Evolutionary conservation across 2,888 invertebrate genomes (phyloP), one percentile per base, ranked within the genome.

Genomic region (Beris chalybata): DNA sequence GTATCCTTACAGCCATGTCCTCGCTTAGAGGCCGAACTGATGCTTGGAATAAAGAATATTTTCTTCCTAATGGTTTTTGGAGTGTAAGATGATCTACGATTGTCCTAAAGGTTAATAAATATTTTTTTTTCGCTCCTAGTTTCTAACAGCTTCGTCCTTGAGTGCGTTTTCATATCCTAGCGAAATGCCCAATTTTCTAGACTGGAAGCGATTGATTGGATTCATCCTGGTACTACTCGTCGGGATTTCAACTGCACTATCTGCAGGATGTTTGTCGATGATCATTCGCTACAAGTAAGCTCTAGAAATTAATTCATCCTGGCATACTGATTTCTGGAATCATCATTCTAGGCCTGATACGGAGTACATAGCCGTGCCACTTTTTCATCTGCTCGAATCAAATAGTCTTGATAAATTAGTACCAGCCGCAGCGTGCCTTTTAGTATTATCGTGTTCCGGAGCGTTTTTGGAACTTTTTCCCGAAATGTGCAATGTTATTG

Each of bases 381-480:
- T 81, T 6, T 82, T 85, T 50, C 78, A 81, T 67, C 82, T 85
- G 56, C 81, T 85, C 63, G 84, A 85, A 72, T 79, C 82, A 67
- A 80, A 83, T 50, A 83, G 84, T 71, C 84, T 85, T 31, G 83
- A 83, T 68, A 84, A 84, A 78, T 79, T 85, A 32, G 77, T 85
- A 59, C 83, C 84, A 9, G 82, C 84, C 32, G 83, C 84, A 71
- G 84, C 85, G n/a, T 82, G 83, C 63, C 80, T 83, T 73, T 79
- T 84, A 11, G 81, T 85, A 57, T 76, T 83, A 54, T 82, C 83
- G 13, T 81, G 82, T 48, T 83, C 84, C 32, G 79, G 85, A 30
- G 80, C 84, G 1, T 78, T 85, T 72, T 79, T 85, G 15, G 85
- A 86, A 74, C 78, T 85, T 12, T 81, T 85, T 72, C 84, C 84